Conservation (phyloP, 2,797 vertebrate genomes). For the Platalea minor region DNA sequence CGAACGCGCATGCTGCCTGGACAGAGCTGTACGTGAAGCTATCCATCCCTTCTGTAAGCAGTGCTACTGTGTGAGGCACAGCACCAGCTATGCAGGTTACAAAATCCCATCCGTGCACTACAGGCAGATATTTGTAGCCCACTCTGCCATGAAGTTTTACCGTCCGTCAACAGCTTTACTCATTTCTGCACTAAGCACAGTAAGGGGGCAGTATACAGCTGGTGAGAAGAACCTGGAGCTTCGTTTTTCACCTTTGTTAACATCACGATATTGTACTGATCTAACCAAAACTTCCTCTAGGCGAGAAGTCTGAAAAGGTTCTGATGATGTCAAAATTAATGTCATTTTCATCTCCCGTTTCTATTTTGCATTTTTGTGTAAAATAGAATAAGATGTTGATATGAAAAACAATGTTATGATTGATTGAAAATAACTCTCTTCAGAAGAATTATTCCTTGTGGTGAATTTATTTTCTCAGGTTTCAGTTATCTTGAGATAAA, state of each 20-base stretch:
- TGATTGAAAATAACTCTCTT: not conserved
- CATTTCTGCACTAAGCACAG: not conserved
- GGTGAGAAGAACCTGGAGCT: not conserved
- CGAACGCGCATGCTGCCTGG: fast-evolving
- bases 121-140: not conserved
- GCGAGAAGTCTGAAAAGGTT: not conserved
- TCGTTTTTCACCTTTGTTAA: not conserved
- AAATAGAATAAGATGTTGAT: not conserved
- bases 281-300: not conserved
- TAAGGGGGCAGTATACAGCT: not conserved
- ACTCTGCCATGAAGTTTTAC: not conserved
- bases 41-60: not conserved
- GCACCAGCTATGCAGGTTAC: not conserved
- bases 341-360: not conserved
- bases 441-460: not conserved
- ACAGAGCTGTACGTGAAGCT: fast-evolving
- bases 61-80: not conserved
- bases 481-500: not conserved
- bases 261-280: not conserved
- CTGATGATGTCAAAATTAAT: not conserved
- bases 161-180: not conserved
- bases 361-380: not conserved
- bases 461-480: not conserved
- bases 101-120: not conserved
- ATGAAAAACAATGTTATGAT: not conserved